Evolutionary conservation across 2,888 invertebrate species (phyloP).

Genomic region (Ornithoptera alexandrae): DNA sequence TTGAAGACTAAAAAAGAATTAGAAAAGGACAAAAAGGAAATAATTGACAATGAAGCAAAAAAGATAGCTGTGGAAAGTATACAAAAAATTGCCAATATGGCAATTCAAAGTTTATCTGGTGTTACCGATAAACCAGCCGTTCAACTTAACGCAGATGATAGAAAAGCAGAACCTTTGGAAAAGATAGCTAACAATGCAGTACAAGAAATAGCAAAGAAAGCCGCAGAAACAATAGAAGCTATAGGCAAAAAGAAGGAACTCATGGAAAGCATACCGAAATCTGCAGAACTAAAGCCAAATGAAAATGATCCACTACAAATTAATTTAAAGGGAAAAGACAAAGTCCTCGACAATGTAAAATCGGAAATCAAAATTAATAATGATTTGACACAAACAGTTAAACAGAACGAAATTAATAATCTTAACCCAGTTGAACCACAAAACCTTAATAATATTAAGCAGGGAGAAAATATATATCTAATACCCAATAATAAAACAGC

Average conservation of each 20-base stretch:
- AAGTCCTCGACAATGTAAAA: slow-evolving; percentile 23
- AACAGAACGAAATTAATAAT: slow-evolving; percentile 4
- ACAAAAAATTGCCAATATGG: slow-evolving; percentile 71
- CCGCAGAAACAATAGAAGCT: slow-evolving; percentile 67
- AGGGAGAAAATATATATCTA: slow-evolving; percentile 8
- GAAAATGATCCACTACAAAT: slow-evolving; percentile 19
- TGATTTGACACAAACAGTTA: slow-evolving; percentile 3
- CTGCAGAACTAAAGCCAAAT: slow-evolving; percentile 6
- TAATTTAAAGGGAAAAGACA: slow-evolving; percentile 3
- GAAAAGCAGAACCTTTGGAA: slow-evolving; percentile 49
- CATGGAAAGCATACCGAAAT: slow-evolving; percentile 42
- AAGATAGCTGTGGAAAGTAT: slow-evolving; percentile 76
- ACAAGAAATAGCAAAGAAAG: slow-evolving; percentile 72
- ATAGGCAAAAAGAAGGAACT: slow-evolving; percentile 65
- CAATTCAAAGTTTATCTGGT: slow-evolving; percentile 68
- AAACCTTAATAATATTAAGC: slow-evolving; percentile 18
- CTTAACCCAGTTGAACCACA: slow-evolving; percentile 12
- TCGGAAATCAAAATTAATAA: slow-evolving; percentile 29
- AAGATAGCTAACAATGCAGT: slow-evolving; percentile 63
- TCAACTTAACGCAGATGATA: slow-evolving; percentile 37
- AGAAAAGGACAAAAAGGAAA: slow-evolving; percentile 69
- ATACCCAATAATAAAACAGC: slow-evolving; percentile 6
- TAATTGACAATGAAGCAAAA: slow-evolving; percentile 66
- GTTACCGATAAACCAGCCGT: slow-evolving; percentile 60
- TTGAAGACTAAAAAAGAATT: slow-evolving; percentile 78